Base-by-base conservation (phyloP, 2,113 vertebrate genomes). In the Apeltes quadracus region DNA sequence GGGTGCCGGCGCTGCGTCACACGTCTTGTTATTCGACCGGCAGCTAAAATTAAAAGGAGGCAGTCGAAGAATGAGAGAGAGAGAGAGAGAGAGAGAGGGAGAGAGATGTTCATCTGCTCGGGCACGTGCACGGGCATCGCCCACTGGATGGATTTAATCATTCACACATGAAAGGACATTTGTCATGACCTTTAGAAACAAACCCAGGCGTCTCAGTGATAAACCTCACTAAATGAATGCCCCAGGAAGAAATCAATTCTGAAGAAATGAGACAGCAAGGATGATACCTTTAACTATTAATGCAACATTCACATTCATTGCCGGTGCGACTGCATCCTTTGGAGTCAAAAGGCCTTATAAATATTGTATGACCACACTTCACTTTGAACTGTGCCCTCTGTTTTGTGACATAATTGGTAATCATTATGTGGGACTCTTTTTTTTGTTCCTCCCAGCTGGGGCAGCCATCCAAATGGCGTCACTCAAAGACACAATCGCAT, bases 171-270 rank as follows among this genome's bases (percentile, higher is more conserved):
- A 90, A 73, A 85, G 84, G 84, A 91, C 88, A 89, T 92, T 89
- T 87, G 87, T 90, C 84, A 84, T 91, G 91, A 92, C 90, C 91
- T 92, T 93, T 90, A 81, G 78, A 89, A 87, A 86, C 81, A 88
- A 87, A 92, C 78, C 78, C 20, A n/a, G 72, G 62, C 34, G 72
- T 76, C 79, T 36, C 66, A 36, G 79, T 67, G 84, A 90, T 91
- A 90, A 89, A 85, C 80, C 84, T 68, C 27, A n/a, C 79, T 77
- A 67, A 87, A 90, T 76, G 73, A 88, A 90, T 48, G 69, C 78
- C 18, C 43, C 9, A 69, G 75, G 65, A 84, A 75, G 83, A 88
- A 90, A 92, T 91, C 88, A 85, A 91, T 92, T 81, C 63, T 20
- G 62, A 5, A 43, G 67, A 46, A 84, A 77, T 44, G 72, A 85